Conservation (phyloP, 1,140 invertebrate genomes). For the Trichonephila clavata region DNA sequence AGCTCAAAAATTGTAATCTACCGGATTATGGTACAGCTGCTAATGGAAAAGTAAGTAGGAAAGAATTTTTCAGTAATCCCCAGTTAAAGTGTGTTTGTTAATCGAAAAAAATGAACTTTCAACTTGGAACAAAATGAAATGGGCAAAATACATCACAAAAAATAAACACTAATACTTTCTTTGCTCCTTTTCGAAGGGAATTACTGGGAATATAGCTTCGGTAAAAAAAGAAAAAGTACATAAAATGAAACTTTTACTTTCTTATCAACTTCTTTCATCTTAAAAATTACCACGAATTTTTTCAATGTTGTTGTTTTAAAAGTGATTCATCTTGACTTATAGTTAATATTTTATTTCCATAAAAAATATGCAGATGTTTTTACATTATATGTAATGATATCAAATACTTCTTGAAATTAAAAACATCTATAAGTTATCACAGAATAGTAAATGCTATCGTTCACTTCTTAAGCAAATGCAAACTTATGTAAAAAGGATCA, state of each 20-base stretch:
- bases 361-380: no score
- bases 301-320: no score
- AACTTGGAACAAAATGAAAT: neutral
- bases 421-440: no score
- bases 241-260: neutral
- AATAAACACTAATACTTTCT: neutral
- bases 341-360: no score
- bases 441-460: no score
- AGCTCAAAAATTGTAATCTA: conserved; percentile 29
- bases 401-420: no score
- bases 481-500: no score
- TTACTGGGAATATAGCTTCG: neutral
- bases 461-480: no score
- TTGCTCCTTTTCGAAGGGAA: neutral
- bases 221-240: neutral
- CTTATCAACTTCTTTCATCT: no score
- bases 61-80: neutral
- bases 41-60: neutral
- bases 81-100: neutral
- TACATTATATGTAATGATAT: no score
- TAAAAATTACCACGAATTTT: no score
- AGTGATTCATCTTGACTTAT: no score
- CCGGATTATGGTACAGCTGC: neutral
- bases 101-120: neutral
- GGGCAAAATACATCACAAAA: neutral